Percentiles rank a stretch among this genome's conserved stretches.
These are phyloP conservation scores for Atrina japonica DNA, from an alignment of 2,888 invertebrate genomes.

Conservation along the genomic window DNA sequence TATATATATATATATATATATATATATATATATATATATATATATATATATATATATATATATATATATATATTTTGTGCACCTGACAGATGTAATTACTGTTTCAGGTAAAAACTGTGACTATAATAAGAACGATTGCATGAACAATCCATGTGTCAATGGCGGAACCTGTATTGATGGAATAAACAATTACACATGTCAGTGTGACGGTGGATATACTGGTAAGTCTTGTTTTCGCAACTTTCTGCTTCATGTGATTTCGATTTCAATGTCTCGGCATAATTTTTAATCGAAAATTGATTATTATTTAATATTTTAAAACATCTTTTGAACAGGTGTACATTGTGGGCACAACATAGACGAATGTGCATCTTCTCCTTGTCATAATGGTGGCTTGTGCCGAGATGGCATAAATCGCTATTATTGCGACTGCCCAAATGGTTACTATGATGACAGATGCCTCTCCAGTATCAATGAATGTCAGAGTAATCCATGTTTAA, in stretches of 20 bases:
- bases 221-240: slow-evolving; percentile 87
- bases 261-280: too few relatives aligned
- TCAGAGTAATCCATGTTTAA: slow-evolving; percentile 64
- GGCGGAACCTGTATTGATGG: slow-evolving; percentile 92
- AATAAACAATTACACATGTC: slow-evolving; percentile 93
- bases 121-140: slow-evolving; percentile 94
- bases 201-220: slow-evolving; percentile 94
- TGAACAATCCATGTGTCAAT: slow-evolving; percentile 96
- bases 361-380: slow-evolving; percentile 97
- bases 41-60: too few relatives aligned
- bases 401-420: slow-evolving; percentile 91
- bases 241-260: too few relatives aligned
- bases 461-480: slow-evolving; percentile 51
- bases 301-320: too few relatives aligned
- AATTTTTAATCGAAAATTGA: too few relatives aligned
- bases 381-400: slow-evolving; percentile 97
- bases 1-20: too few relatives aligned
- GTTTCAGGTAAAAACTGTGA: slow-evolving; percentile 85
- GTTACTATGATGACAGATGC: slow-evolving; percentile 31
- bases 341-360: slow-evolving; percentile 98
- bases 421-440: slow-evolving; percentile 14
- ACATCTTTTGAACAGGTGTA: slow-evolving; percentile 89
- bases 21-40: too few relatives aligned
- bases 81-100: neutral
- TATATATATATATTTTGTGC: too few relatives aligned